Conservation (phyloP, 2,888 invertebrate genomes). For the Lochmaea capreae region DNA sequence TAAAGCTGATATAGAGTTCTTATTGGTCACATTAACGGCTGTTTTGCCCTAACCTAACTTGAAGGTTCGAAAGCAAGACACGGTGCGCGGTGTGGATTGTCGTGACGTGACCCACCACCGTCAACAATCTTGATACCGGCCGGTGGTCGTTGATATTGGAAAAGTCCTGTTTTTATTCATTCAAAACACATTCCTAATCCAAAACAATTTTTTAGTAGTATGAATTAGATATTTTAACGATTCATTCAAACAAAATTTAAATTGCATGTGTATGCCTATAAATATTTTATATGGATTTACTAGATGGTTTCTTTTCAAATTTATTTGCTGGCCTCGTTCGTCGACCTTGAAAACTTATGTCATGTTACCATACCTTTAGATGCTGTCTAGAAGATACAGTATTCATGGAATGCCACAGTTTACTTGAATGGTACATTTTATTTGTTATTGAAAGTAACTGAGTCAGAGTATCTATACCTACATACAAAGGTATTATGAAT, state of each 20-base stretch:
- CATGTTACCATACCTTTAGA: conserved; percentile 45
- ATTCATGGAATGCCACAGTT: conserved; percentile 17
- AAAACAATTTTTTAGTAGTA: neutral
- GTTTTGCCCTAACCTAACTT: conserved; percentile 62
- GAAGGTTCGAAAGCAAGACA: conserved; percentile 54
- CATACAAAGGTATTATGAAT: neutral
- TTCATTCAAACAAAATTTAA: neutral
- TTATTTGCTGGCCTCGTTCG: conserved; percentile 57
- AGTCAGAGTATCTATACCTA: neutral
- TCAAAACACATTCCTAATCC: neutral
- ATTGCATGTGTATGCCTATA: neutral
- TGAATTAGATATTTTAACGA: neutral
- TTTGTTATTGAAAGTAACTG: conserved; percentile 2
- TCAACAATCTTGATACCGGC: conserved; percentile 37
- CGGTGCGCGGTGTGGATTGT: conserved; percentile 34
- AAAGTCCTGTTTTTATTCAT: neutral
- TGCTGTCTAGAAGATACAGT: conserved; percentile 13
- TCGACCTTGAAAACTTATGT: conserved; percentile 62
- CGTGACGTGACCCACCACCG: conserved; percentile 10
- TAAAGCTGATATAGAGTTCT: conserved; percentile 74
- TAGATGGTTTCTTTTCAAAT: conserved; percentile 39
- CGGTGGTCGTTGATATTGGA: conserved; percentile 44
- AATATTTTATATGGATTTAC: conserved; percentile 49
- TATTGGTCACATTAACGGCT: conserved; percentile 70
- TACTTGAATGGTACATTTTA: conserved; percentile 16